Percentiles rank a stretch among this genome's conserved stretches.
These are phyloP conservation scores for Sebastiscus albofasciatus DNA, from an alignment of 2,797 vertebrate genomes.

Conservation along the genomic window DNA sequence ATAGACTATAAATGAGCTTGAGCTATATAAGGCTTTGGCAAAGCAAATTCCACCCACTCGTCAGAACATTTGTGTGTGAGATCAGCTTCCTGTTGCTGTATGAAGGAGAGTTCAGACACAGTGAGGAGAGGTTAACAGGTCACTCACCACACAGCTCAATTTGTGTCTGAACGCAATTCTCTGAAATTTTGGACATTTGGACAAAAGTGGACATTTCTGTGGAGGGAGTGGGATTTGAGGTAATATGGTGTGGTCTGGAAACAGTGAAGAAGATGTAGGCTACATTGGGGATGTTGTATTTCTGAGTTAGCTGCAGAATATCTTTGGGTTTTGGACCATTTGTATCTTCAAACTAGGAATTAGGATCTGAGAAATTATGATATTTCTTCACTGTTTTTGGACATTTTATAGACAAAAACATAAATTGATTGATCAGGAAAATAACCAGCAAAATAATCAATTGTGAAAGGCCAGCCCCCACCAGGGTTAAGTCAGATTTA, in stretches of 20 bases:
- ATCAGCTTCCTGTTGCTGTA: background rate
- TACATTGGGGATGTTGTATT: background rate
- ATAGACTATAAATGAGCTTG: background rate
- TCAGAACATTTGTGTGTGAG: background rate
- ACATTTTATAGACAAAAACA: background rate
- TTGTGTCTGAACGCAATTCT: background rate
- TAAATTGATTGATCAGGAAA: background rate
- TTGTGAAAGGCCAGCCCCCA: too few species aligned
- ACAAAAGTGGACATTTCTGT: background rate
- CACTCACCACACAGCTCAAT: background rate
- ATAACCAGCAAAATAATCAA: background rate
- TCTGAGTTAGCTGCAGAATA: background rate
- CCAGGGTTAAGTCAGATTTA: too few species aligned
- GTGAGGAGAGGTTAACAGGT: too few species aligned
- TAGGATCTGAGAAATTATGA: background rate
- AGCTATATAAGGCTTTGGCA: too few species aligned
- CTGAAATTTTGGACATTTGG: background rate
- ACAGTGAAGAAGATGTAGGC: background rate
- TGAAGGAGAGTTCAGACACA: background rate
- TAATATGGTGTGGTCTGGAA: background rate
- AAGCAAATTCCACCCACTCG: background rate
- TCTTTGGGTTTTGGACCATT: background rate
- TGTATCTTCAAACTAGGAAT: background rate
- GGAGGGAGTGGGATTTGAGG: background rate
- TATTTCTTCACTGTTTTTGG: background rate